Evolutionary conservation across 2,888 invertebrate species (phyloP).

Genomic region (Eugnorisma glareosa): DNA sequence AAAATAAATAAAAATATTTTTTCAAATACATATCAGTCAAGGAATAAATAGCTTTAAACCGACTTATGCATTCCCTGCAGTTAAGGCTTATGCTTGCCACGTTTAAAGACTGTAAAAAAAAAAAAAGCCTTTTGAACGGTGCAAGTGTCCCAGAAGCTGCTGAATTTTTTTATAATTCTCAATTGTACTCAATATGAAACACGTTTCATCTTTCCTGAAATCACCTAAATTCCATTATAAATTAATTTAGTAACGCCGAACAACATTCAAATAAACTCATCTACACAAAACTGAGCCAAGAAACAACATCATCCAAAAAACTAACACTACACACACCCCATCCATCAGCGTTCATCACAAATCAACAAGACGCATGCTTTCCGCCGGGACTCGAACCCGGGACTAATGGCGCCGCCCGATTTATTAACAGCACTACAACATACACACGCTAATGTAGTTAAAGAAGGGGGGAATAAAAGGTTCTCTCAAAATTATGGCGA

Average conservation of each 20-base stretch:
- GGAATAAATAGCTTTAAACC: neutral
- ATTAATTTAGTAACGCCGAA: neutral
- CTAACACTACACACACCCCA: slow-evolving; percentile 68
- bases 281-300: slow-evolving; percentile 17
- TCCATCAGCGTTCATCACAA: slow-evolving; percentile 87
- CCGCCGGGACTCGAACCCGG: slow-evolving; percentile 82
- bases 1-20: neutral
- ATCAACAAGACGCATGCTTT: slow-evolving; percentile 89
- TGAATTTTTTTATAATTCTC: neutral
- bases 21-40: neutral
- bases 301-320: slow-evolving; percentile 48
- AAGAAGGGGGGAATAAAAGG: slow-evolving; percentile 72
- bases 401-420: slow-evolving; percentile 83
- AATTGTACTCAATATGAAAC: neutral
- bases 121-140: neutral
- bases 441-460: slow-evolving; percentile 82
- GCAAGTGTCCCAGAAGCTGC: neutral
- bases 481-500: slow-evolving; percentile 59
- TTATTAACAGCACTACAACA: slow-evolving; percentile 80
- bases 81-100: neutral
- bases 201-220: neutral
- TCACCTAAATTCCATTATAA: neutral
- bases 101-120: neutral
- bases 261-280: slow-evolving; percentile 15
- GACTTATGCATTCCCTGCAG: neutral